Percentiles rank a stretch among this genome's conserved stretches.
Conservation (phyloP, 1,140 invertebrate genomes). For the Vanessa atalanta region DNA sequence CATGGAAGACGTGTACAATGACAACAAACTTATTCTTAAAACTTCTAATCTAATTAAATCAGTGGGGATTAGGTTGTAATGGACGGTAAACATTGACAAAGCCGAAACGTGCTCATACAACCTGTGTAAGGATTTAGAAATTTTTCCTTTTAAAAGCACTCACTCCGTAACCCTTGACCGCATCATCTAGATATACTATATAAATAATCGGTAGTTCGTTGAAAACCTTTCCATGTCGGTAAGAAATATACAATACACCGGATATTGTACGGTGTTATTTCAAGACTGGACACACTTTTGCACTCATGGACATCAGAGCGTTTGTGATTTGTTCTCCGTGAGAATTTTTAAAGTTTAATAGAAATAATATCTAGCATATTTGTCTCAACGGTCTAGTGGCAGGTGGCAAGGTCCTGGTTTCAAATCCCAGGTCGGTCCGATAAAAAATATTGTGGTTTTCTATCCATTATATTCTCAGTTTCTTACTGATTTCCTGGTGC, state of each 20-base stretch:
- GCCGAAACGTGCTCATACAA: slow-evolving; percentile 55
- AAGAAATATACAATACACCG: not conserved
- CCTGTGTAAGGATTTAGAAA: slow-evolving; percentile 51
- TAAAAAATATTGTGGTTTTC: no score
- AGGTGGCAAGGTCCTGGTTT: no score
- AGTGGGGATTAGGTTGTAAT: slow-evolving; percentile 63
- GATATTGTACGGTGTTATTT: not conserved
- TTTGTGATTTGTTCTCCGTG: not conserved
- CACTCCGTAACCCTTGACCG: not conserved
- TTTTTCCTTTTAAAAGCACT: slow-evolving; percentile 47
- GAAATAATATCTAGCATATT: not conserved
- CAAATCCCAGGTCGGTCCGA: no score
- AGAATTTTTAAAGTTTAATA: not conserved
- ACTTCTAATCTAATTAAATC: slow-evolving; percentile 6
- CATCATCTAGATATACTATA: not conserved
- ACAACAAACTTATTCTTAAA: not conserved
- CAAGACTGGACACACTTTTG: not conserved
- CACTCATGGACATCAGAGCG: not conserved
- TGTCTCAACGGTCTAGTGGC: no score
- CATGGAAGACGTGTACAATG: not conserved
- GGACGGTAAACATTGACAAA: slow-evolving; percentile 57
- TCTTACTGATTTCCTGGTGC: no score
- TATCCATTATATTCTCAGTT: no score
- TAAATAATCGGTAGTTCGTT: not conserved
- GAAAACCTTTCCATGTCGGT: not conserved